A percentile compares a stretch with the other conserved stretches of the same genome.
Conservation (phyloP, 2,113 vertebrate genomes). For the Bujurquina vittata region DNA sequence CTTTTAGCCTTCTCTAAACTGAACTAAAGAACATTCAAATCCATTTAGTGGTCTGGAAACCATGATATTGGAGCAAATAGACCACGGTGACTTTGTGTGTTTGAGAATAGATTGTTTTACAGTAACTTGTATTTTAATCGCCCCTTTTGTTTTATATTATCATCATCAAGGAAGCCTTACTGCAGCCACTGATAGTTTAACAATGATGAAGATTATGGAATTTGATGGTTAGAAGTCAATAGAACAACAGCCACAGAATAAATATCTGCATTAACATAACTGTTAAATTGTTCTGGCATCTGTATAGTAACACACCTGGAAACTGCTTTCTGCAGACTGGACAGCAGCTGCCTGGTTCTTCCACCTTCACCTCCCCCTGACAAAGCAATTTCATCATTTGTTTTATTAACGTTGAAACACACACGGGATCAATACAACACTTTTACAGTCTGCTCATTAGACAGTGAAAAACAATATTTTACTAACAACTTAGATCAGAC, state of each 20-base stretch:
- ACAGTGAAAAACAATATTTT: too few species aligned
- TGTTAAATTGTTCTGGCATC: background rate
- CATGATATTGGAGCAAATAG: background rate
- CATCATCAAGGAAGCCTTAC: background rate
- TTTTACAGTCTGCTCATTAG: background rate
- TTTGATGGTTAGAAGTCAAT: background rate
- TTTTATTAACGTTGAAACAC: background rate
- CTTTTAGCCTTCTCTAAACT: conserved; percentile 23
- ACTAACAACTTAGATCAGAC: background rate
- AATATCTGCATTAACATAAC: background rate
- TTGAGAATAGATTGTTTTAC: background rate
- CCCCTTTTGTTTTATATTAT: background rate
- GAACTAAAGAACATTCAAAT: conserved; percentile 21
- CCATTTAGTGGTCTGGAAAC: background rate
- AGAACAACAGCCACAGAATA: background rate
- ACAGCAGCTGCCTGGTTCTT: conserved; percentile 86
- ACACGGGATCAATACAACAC: background rate
- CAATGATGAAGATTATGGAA: background rate
- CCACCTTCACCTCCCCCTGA: conserved; percentile 84
- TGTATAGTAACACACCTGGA: conserved; percentile 70
- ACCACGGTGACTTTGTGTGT: background rate
- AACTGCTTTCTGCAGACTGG: conserved; percentile 82
- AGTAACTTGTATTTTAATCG: background rate
- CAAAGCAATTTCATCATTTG: background rate
- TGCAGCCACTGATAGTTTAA: background rate